phyloP scores from a whole-genome alignment of 2,888 invertebrate genomes.

The Stratiomys singularior region DNA sequence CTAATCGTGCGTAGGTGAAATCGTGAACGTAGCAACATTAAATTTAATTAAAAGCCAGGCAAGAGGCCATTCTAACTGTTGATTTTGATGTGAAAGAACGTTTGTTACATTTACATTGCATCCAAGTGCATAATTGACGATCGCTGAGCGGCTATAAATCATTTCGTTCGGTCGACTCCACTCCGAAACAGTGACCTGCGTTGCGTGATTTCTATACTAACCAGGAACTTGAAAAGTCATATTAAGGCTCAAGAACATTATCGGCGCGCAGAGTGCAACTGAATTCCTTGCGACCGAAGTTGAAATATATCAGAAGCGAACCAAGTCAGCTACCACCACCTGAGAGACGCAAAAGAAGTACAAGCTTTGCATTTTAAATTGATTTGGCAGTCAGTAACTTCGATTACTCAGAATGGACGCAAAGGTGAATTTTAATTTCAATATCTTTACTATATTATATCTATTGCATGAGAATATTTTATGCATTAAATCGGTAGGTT shows the following conservation, averaged over 20 bases:
- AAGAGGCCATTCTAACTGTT: slow-evolving; percentile 1
- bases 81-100: slow-evolving; percentile 1
- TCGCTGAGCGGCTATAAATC: neutral
- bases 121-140: neutral
- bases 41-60: slow-evolving; percentile 5
- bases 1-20: slow-evolving; percentile 45
- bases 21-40: slow-evolving; percentile 45
- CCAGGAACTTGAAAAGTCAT: neutral
- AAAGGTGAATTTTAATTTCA: slow-evolving; percentile 52
- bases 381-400: slow-evolving; percentile 42
- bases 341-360: neutral
- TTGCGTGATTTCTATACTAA: neutral
- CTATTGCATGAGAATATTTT: too few relatives aligned
- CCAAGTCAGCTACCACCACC: neutral
- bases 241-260: too few relatives aligned
- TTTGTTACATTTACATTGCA: neutral
- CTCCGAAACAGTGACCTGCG: slow-evolving; percentile 12
- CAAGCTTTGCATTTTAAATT: slow-evolving; percentile 49
- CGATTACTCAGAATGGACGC: slow-evolving; percentile 48
- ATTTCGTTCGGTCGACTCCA: neutral
- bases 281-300: too few relatives aligned
- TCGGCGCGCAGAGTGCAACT: too few relatives aligned
- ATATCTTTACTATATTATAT: slow-evolving; percentile 11
- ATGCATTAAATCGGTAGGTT: neutral
- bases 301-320: neutral